A percentile compares a stretch with the other conserved stretches of the same genome.
phyloP scores from a whole-genome alignment of 2,888 invertebrate species.

The Amblyjoppa proteus region DNA sequence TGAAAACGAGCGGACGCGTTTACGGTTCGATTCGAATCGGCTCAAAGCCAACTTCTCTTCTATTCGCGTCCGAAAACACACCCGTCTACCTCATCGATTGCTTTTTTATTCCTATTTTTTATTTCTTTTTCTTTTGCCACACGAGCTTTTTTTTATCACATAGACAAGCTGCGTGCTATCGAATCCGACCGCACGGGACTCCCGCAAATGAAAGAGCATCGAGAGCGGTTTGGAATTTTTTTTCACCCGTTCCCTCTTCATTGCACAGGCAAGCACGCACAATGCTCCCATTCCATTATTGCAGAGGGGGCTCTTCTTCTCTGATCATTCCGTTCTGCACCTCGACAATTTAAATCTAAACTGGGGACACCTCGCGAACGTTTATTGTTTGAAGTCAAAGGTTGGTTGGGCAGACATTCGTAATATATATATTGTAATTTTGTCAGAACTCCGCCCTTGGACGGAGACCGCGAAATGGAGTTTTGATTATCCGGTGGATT shows the following conservation, averaged over 20 bases:
- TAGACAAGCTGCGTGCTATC: slow-evolving; percentile 67
- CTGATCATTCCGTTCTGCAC: slow-evolving; percentile 18
- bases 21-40: slow-evolving; percentile 69
- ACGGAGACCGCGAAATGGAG: too few relatives aligned
- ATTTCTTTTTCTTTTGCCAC: slow-evolving; percentile 40
- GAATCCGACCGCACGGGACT: slow-evolving; percentile 65
- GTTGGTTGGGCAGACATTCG: background rate
- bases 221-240: slow-evolving; percentile 5
- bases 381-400: slow-evolving; percentile 39
- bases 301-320: background rate
- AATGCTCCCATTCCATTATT: background rate
- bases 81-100: slow-evolving; percentile 21
- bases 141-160: slow-evolving; percentile 56
- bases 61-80: slow-evolving; percentile 29
- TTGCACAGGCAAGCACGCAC: slow-evolving; percentile 32
- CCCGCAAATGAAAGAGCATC: slow-evolving; percentile 66
- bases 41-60: slow-evolving; percentile 67
- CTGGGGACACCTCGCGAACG: slow-evolving; percentile 3
- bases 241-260: slow-evolving; percentile 11
- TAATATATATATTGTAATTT: background rate
- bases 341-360: slow-evolving; percentile 52
- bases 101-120: slow-evolving; percentile 46
- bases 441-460: too few relatives aligned
- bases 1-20: slow-evolving; percentile 65
- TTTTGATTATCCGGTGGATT: too few relatives aligned